Evolutionary conservation across 2,797 vertebrate genomes (phyloP), one percentile per base, ranked within the genome.

Genomic region (Liasis olivaceus): DNA sequence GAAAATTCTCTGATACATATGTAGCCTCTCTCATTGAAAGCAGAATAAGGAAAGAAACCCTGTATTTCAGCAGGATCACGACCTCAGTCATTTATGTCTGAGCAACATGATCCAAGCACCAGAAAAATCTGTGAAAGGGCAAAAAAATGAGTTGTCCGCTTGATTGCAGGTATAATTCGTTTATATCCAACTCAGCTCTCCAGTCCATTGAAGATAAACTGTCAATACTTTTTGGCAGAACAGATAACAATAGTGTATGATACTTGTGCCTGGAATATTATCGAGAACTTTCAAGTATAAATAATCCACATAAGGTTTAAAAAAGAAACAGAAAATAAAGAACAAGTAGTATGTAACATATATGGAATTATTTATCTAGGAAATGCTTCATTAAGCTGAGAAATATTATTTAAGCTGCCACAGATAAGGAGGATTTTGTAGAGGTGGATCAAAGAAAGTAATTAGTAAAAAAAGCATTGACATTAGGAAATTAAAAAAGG

Each of bases 231-330:
- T 28, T 62, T 90, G 0, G 15, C 85, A 77, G 2, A 72, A 93
- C 66, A 92, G 89, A 17, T 69, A 89, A 91, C 84, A 93, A 91
- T 95, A 93, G 94, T 93, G 94, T 59, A 88, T 92, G 88, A 89
- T 64, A 26, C 54, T 28, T 17, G 93, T 94, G 91, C 92, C 95
- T 90, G 60, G 81, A 88, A 92, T 26, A 91, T 87, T 87, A 54
- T 36, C 22, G 54, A 62, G 3, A 93, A 87, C 28, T 47, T 26
- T 69, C 58, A 85, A 36, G 47, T 81, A 81, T 81, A 47, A 47
- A 47, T 81, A 47, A 81, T 11, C 8, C 36, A 11, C 20, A 24
- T 12, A 24, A 47, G 8, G 0, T 24, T 9, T 2, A 5, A 31
- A 36, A 36, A 42, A 77, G 36, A 22, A 77, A 42, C 8, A 42